A percentile compares a stretch with the other conserved stretches of the same genome.
Evolutionary conservation across 2,797 vertebrate species (phyloP).

Genomic region (Ptychobarbus kaznakovi): DNA sequence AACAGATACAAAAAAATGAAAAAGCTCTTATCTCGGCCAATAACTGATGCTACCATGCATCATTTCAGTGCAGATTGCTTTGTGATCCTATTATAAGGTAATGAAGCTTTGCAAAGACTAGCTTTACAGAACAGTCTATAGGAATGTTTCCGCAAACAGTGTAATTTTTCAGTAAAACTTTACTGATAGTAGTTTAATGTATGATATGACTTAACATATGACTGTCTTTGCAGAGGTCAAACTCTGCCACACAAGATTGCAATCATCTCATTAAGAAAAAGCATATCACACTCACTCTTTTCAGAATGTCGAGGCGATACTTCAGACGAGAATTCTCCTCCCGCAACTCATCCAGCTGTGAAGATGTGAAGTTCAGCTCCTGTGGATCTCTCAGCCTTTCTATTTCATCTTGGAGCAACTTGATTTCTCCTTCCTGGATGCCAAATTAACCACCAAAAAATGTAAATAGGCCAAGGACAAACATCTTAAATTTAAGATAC

Average conservation of each 20-base stretch:
- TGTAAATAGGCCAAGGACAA: neutral
- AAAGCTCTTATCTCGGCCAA: neutral
- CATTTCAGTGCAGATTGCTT: neutral
- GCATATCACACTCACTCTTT: conserved; percentile 74
- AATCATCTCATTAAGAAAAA: neutral
- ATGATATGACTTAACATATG: neutral
- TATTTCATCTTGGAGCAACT: conserved; percentile 84
- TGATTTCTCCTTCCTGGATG: conserved; percentile 88
- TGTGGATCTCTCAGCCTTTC: conserved; percentile 83
- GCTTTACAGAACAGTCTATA: neutral
- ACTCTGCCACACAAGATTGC: neutral
- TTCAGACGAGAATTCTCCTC: conserved; percentile 91
- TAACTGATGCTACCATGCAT: neutral
- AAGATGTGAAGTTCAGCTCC: conserved; percentile 68
- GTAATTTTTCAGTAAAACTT: neutral
- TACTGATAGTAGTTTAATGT: neutral
- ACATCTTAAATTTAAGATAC: neutral
- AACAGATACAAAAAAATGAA: neutral
- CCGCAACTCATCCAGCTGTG: conserved; percentile 79
- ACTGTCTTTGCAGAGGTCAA: neutral
- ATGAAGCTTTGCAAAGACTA: neutral
- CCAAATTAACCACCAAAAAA: neutral
- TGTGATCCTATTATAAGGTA: neutral
- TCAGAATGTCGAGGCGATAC: conserved; percentile 90
- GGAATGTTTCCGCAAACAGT: neutral